Base-by-base conservation (phyloP, 2,888 invertebrate genomes). In the Andrena marginata region DNA sequence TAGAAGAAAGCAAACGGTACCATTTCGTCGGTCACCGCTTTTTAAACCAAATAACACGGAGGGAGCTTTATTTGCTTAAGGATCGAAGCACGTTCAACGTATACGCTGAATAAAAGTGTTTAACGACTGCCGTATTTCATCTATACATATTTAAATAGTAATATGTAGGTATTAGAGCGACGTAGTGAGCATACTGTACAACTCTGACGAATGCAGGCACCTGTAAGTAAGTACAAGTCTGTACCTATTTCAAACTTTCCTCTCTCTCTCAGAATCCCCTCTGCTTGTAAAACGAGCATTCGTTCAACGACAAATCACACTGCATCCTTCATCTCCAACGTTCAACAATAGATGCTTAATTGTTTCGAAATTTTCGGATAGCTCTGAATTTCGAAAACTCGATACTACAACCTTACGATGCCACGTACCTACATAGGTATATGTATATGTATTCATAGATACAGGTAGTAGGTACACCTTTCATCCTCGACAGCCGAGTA, bases 21-120 rank as follows among this genome's bases (percentile, higher is more conserved):
- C 35, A 69, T 48, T 70, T 67, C 60, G 54, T 56, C 35, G 83
- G 56, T 81, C 74, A 79, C 74, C 67, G 82, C 76, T 83, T 88
- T 89, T 87, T 88, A 88, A 88, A 82, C 87, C 88, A 90, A 90
- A 90, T 88, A 87, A 82, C 67, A 77, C 76, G 56, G 80, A 67
- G 80, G 81, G 72, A 79, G 83, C 82, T 74, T 78, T 91, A 89
- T 92, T 92, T 92, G 85, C 82, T 91, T 87, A 88, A 87, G 89
- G 80, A 86, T 82, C 85, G 77, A 87, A 83, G 88, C 91, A 92
- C 91, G 91, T 91, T 71, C 88, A 76, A 85, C 77, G 80, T 60
- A 70, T 33, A 13, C 71, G 73, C 72, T 73, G 68, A 70, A 77
- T 76, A 74, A 84, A 84, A 79, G 71, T 76, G 73, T 88, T 79